phyloP scores from a whole-genome alignment of 2,113 vertebrate species.

The Solea senegalensis region DNA sequence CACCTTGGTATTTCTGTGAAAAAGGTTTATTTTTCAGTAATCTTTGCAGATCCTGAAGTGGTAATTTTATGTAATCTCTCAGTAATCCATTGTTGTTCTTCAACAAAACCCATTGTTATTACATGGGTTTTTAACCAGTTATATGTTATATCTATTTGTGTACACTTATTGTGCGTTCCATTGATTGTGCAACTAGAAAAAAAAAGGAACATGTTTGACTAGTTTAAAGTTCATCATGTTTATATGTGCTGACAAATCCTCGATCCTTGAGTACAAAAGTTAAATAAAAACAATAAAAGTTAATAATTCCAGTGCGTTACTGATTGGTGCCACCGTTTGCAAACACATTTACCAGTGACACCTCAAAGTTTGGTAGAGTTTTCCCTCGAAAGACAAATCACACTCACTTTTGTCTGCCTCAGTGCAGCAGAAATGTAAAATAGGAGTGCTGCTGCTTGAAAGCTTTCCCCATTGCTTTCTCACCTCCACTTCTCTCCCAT shows the following conservation, averaged over 20 bases:
- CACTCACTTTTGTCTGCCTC: neutral
- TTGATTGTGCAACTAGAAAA: too few relatives aligned
- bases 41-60: too few relatives aligned
- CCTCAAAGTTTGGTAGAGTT: neutral
- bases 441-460: slow-evolving; percentile 33
- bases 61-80: too few relatives aligned
- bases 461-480: slow-evolving; percentile 16
- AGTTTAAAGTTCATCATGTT: neutral
- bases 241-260: neutral
- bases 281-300: neutral
- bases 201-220: too few relatives aligned
- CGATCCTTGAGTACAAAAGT: neutral
- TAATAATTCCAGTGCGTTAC: neutral
- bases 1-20: too few relatives aligned
- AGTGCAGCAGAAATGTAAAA: slow-evolving; percentile 14
- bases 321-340: neutral
- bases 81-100: too few relatives aligned
- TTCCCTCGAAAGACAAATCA: neutral
- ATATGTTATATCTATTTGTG: too few relatives aligned
- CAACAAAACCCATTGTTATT: too few relatives aligned
- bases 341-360: neutral
- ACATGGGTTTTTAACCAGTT: too few relatives aligned
- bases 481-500: slow-evolving; percentile 34
- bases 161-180: too few relatives aligned
- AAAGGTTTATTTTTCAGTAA: too few relatives aligned